Conservation (phyloP, 2,888 invertebrate genomes). For the Campaea margaritaria region DNA sequence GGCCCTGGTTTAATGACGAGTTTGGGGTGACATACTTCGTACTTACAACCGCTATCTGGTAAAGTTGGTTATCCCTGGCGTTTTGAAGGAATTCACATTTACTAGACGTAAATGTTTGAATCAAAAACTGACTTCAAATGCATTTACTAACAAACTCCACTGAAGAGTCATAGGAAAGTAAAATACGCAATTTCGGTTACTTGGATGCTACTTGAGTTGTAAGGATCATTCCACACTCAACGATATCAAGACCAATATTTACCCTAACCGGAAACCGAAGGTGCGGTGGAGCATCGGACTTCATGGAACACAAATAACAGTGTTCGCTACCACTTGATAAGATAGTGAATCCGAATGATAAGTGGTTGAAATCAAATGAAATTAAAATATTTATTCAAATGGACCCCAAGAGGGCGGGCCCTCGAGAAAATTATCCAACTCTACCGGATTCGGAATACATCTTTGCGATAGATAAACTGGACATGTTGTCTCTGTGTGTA, state of each 20-base stretch:
- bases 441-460: no score
- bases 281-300: slow-evolving; percentile 12
- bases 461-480: no score
- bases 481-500: no score
- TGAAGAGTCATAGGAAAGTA: no score
- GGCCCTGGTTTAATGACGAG: slow-evolving; percentile 17
- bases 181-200: no score
- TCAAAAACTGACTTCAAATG: no score
- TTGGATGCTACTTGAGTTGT: no score
- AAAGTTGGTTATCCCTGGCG: background rate
- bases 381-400: background rate
- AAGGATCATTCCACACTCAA: background rate
- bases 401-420: no score
- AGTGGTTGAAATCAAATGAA: no score
- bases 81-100: background rate
- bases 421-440: no score
- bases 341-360: background rate
- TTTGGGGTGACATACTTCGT: slow-evolving; percentile 26
- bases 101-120: no score
- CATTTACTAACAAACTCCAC: no score
- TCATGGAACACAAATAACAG: slow-evolving; percentile 10
- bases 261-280: slow-evolving; percentile 60
- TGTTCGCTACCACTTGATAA: slow-evolving; percentile 9
- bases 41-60: background rate
- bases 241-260: slow-evolving; percentile 59